Percentiles rank a stretch among this genome's conserved stretches.
Evolutionary conservation across 2,113 vertebrate genomes (phyloP).

Genomic region (Rhegmatorhina hoffmannsi): DNA sequence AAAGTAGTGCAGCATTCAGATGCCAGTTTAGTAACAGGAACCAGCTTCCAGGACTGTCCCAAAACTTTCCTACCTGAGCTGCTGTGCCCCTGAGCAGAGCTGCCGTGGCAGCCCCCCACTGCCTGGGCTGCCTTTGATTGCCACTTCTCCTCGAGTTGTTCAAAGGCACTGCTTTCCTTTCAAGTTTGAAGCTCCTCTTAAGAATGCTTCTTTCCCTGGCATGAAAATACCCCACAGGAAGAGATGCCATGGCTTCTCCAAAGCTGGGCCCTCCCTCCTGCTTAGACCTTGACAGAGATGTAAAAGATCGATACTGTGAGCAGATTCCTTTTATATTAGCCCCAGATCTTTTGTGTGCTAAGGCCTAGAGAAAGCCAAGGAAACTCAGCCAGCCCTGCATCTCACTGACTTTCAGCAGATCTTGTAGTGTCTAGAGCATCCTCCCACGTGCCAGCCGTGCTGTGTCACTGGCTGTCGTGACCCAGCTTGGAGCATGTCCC

Average conservation of each 20-base stretch:
- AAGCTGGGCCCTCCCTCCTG: neutral
- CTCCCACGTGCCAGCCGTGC: neutral
- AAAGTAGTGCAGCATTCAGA: accelerated
- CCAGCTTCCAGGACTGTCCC: neutral
- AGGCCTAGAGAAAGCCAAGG: neutral
- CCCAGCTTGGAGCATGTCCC: neutral
- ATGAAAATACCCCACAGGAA: neutral
- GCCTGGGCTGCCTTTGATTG: neutral
- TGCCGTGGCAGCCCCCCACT: neutral
- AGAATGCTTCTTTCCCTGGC: neutral
- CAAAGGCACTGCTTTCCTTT: neutral
- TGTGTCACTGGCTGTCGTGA: neutral
- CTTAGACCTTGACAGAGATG: neutral
- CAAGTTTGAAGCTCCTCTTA: neutral
- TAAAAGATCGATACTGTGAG: neutral
- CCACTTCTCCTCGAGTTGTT: neutral
- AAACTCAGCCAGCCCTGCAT: neutral
- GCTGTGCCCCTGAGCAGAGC: neutral
- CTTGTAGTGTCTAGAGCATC: neutral
- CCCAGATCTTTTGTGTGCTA: neutral
- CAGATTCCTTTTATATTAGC: neutral
- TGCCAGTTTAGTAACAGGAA: neutral
- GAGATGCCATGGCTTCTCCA: neutral
- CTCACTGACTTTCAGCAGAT: neutral
- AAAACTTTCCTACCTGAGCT: neutral